A percentile compares a stretch with the other conserved stretches of the same genome.
These are phyloP conservation scores for Gryllus longicercus DNA, from an alignment of 2,888 invertebrate genomes.

Conservation along the genomic window DNA sequence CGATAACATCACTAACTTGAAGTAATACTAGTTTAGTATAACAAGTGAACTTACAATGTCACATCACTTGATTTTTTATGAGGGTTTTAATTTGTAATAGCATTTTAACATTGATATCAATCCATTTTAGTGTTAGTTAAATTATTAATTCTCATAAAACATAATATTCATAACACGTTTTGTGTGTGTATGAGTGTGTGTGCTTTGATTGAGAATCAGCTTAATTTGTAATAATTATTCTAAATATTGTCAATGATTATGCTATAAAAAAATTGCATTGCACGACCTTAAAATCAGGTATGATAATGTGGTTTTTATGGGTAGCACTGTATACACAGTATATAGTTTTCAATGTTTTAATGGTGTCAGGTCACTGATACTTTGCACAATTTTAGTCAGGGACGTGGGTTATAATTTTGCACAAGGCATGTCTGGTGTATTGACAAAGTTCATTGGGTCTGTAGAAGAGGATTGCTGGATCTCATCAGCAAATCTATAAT, in stretches of 20 bases:
- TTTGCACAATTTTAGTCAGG: neutral
- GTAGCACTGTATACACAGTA: neutral
- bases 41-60: too few species aligned
- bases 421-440: neutral
- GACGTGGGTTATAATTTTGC: neutral
- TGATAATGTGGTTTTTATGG: neutral
- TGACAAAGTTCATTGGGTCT: neutral
- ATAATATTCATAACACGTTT: conserved; percentile 11
- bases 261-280: conserved; percentile 12
- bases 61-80: too few species aligned
- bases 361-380: neutral
- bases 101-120: neutral
- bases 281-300: conserved; percentile 20
- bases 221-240: neutral
- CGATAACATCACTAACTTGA: conserved; percentile 19
- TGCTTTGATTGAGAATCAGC: neutral
- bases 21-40: neutral
- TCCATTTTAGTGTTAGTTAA: neutral
- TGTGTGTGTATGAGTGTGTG: conserved; percentile 20
- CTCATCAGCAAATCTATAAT: neutral
- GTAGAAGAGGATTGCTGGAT: neutral
- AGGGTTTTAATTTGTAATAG: too few species aligned
- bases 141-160: neutral
- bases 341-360: neutral
- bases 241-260: conserved; percentile 11